Evolutionary conservation across 23 tunicate genomes (phyloP).

Genomic region (Oikopleura vanhoeffeni): DNA sequence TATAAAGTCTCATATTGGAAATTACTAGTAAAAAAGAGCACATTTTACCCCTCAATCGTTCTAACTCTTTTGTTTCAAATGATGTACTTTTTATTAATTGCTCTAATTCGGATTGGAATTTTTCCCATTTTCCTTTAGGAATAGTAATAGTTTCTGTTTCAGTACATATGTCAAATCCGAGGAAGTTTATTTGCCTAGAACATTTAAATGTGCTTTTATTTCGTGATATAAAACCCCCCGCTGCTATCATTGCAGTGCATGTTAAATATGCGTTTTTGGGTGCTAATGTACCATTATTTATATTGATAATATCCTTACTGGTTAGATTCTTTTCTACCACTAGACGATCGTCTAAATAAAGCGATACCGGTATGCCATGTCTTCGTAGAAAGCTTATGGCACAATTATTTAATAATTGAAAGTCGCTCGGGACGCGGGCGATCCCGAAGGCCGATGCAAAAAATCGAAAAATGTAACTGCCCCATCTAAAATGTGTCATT

Average conservation of each 20-base stretch:
- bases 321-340: neutral
- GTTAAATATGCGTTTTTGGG: neutral
- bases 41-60: neutral
- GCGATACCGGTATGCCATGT: neutral
- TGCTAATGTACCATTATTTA: neutral
- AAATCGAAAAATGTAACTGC: no score
- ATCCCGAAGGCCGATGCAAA: no score
- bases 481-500: neutral
- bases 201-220: neutral
- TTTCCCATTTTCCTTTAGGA: neutral
- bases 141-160: no score
- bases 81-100: no score
- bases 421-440: no score
- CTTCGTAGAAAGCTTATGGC: no score
- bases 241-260: neutral
- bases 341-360: neutral
- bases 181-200: neutral
- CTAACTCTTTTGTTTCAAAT: neutral
- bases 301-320: neutral
- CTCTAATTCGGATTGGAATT: neutral
- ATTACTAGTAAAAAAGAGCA: neutral
- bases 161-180: neutral
- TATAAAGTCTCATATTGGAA: neutral
- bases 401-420: no score
- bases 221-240: neutral